Conservation (phyloP, 2,888 invertebrate species). For the Nomada fucata region DNA sequence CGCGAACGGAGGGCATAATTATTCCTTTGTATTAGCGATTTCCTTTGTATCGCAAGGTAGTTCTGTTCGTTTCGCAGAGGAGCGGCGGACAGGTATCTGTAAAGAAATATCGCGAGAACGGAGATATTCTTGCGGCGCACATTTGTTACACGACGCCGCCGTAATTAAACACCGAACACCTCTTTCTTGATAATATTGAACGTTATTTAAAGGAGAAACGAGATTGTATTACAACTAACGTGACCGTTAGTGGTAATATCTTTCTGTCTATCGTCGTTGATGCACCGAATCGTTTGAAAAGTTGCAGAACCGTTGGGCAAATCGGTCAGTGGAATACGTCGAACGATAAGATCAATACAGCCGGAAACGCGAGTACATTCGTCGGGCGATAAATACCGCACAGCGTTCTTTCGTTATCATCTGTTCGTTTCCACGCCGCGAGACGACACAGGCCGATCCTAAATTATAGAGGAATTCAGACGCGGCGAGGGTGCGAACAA, state of each 20-base stretch:
- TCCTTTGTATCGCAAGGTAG: neutral
- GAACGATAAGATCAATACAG: slow-evolving; percentile 32
- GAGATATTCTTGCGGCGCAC: no score
- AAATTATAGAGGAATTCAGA: slow-evolving; percentile 56
- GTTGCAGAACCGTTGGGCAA: neutral
- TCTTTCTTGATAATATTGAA: no score
- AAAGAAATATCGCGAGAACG: no score
- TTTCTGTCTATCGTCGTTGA: no score
- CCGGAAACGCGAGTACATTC: slow-evolving; percentile 6
- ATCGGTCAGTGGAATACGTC: neutral
- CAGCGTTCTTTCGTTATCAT: neutral
- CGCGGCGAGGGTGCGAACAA: slow-evolving; percentile 53
- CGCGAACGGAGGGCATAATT: neutral
- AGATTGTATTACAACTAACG: no score
- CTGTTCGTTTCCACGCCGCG: neutral
- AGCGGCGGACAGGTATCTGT: no score
- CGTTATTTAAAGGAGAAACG: no score
- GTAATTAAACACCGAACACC: no score
- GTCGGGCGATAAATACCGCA: slow-evolving; percentile 40
- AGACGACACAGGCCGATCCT: slow-evolving; percentile 31
- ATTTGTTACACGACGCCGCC: no score
- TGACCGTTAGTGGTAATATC: no score
- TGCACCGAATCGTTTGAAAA: neutral
- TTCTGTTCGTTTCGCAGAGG: neutral
- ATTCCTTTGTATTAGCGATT: neutral